phyloP scores from a whole-genome alignment of 2,888 invertebrate genomes.

The Graphium colonna region DNA sequence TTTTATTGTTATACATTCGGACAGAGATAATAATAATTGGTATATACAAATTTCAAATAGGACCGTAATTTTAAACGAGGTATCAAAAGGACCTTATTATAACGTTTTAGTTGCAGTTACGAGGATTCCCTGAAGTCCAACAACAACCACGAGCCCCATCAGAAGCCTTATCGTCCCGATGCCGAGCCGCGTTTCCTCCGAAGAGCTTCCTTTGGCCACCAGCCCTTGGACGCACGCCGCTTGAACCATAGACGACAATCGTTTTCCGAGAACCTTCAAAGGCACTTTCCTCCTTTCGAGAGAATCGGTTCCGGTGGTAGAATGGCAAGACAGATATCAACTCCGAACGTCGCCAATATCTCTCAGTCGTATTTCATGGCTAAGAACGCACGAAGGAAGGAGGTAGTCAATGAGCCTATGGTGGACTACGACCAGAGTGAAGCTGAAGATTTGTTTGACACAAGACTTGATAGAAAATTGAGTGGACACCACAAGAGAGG shows the following conservation, averaged over 20 bases:
- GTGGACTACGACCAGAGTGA: slow-evolving; percentile 75
- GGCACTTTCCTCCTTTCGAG: slow-evolving; percentile 61
- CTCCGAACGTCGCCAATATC: slow-evolving; percentile 58
- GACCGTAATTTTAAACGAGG: no score
- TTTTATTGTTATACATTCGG: no score
- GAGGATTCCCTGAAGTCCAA: slow-evolving; percentile 89
- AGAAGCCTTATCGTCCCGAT: slow-evolving; percentile 46
- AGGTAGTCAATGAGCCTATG: slow-evolving; percentile 62
- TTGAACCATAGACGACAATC: slow-evolving; percentile 60
- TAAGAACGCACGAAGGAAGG: slow-evolving; percentile 56
- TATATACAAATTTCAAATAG: no score
- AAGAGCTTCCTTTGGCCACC: slow-evolving; percentile 65
- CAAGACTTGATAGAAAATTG: slow-evolving; percentile 54
- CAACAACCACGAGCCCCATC: slow-evolving; percentile 60
- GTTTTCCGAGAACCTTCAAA: slow-evolving; percentile 68
- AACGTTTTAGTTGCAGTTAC: slow-evolving; percentile 83
- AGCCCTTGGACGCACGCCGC: slow-evolving; percentile 53
- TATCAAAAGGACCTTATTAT: slow-evolving; percentile 7
- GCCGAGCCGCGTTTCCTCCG: slow-evolving; percentile 52
- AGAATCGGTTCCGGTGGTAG: slow-evolving; percentile 45
- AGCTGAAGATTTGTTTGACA: slow-evolving; percentile 68
- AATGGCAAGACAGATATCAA: slow-evolving; percentile 58
- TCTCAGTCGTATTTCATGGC: slow-evolving; percentile 62
- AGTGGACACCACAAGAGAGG: slow-evolving; percentile 52
- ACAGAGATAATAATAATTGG: no score